phyloP scores from a whole-genome alignment of 1,140 invertebrate species.

The Cydia fagiglandana region DNA sequence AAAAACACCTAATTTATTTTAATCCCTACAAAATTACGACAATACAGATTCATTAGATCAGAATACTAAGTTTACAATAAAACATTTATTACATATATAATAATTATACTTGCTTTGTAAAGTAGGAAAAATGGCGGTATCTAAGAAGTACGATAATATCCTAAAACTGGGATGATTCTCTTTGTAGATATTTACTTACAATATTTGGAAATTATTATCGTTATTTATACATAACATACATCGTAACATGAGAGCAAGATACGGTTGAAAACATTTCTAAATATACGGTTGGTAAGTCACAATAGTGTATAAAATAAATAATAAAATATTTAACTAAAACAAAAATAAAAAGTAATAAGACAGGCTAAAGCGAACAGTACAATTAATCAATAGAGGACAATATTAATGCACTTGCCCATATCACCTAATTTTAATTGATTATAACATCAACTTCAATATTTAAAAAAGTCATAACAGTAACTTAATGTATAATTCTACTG shows the following conservation, averaged over 20 bases:
- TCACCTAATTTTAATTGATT: constrained; percentile 74
- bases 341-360: constrained; percentile 72
- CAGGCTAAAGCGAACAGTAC: constrained; percentile 72
- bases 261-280: constrained; percentile 34
- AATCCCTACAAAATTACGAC: constrained; percentile 59
- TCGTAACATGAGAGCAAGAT: constrained; percentile 62
- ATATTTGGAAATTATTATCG: constrained; percentile 35
- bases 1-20: constrained; percentile 67
- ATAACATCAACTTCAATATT: constrained; percentile 77
- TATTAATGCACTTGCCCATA: constrained; percentile 78
- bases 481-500: constrained; percentile 78
- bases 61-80: constrained; percentile 74
- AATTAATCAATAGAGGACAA: constrained; percentile 72
- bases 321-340: constrained; percentile 79
- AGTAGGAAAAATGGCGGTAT: constrained; percentile 66
- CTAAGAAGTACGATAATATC: constrained; percentile 64
- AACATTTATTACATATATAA: constrained; percentile 73
- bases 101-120: constrained; percentile 63
- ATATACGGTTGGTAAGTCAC: constrained; percentile 57
- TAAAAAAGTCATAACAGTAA: constrained; percentile 77
- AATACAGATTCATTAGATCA: constrained; percentile 73
- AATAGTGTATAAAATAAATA: constrained; percentile 75
- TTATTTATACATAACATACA: constrained; percentile 41
- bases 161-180: constrained; percentile 63
- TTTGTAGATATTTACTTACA: constrained; percentile 44